Base-by-base conservation (phyloP, 2,113 vertebrate species). In the Patagioenas fasciata region DNA sequence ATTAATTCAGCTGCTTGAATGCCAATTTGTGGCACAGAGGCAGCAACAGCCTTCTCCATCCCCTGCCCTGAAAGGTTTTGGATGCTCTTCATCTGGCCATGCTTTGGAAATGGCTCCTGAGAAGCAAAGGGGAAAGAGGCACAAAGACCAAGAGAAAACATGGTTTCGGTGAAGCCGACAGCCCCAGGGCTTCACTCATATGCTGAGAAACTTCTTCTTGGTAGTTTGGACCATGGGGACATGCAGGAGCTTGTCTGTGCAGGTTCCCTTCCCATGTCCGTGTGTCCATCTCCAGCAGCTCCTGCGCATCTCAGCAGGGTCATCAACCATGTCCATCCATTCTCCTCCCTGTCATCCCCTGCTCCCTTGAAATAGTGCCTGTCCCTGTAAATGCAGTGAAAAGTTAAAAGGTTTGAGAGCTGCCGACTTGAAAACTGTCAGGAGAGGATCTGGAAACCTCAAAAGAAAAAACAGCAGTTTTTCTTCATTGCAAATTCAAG, bases 1-100 rank as follows among this genome's bases (percentile, higher is more conserved):
- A 81, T 84, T 93, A 70, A 74, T 91, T 97, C 84, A 88, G 69
- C 67, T 42, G 18, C 42, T 56, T 50, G 56, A 91, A 65, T 70
- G 60, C 50, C 71, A 85, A 0, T 16, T 50, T 79, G 42, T 70
- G 64, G 29, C 64, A 94, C 21, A 67, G 67, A 86, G 38, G 24
- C 65, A 75, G 53, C 16, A 23, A 42, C 17, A 36, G 24, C 42
- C 60, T 85, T 65, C 31, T 73, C 14, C 54, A 15, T 88, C 29
- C 10, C 15, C 25, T 69, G 3, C 18, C 29, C 16, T 44, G 62
- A n/a, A 36, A 65, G 26, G 9, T 4, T 72, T 77, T 1, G 4
- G 34, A 32, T 34, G 32, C 8, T 82, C 15, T 95, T 66, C 47
- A 5, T 42, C 73, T 70, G 58, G 10, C 15, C 23, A 6, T 15